Base-by-base conservation (phyloP, 2,113 vertebrate species). In the Pao palembangensis region DNA sequence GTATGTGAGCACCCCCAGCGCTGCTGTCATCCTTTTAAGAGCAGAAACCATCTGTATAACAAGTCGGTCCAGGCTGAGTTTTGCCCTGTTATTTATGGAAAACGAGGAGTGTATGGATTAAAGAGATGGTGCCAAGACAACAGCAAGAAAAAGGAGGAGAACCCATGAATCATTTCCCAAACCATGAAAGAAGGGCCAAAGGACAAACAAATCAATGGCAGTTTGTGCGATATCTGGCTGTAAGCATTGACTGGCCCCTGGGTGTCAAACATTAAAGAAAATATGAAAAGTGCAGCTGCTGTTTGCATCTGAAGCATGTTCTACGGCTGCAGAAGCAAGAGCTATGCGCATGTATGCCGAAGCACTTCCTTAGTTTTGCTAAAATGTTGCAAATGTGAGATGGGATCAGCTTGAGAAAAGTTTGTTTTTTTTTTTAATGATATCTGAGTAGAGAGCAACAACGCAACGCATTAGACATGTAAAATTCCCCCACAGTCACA, bases 141-240 rank as follows among this genome's bases (percentile, higher is more conserved):
- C 55, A 76, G 78, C 64, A 82, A 76, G 44, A 65, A 50, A 58
- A 59, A 54, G 44, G 20, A 64, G 28, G 23, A 58, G 58, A 65
- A 79, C 64, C 50, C 64, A 55, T 85, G 85, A 87, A 86, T 88
- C 83, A 87, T 80, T 79, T 75, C 74, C 73, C 67, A 69, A 80
- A 78, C 68, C 62, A 48, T 72, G 76, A 71, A 83, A 71, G 15
- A 77, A 76, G 51, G 62, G 77, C 79, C 82, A 85, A 87, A 85
- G 71, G 82, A 86, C 80, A 78, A 82, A 76, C 80, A 83, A 86
- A 87, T 86, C 84, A 86, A 87, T 86, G 79, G 82, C 82, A 75
- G 78, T 85, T 84, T 72, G 85, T 76, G 85, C 85, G 76, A 81
- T 81, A 80, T 84, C 77, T 68, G 78, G 78, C 81, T 83, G 34